These are phyloP conservation scores for Anguilla obscura DNA, from an alignment of 2,797 vertebrate genomes.

Conservation along the genomic window DNA sequence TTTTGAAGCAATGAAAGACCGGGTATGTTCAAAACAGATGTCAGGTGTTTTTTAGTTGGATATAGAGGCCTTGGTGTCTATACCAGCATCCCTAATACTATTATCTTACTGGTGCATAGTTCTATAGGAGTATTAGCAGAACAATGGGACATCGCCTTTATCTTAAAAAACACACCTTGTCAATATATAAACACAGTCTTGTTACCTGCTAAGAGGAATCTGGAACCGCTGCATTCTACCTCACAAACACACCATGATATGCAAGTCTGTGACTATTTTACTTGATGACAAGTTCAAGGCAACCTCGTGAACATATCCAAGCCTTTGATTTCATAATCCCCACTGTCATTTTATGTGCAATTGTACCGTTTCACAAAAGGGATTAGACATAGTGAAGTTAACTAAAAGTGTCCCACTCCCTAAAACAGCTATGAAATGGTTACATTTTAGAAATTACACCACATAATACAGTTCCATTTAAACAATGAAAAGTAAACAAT, in stretches of 20 bases:
- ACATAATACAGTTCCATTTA: neutral
- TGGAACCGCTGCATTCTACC: conserved; percentile 61
- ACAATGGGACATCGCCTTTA: conserved; percentile 62
- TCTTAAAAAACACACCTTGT: conserved; percentile 78
- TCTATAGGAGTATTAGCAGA: conserved; percentile 63
- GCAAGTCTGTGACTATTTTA: conserved; percentile 55
- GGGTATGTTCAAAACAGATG: conserved; percentile 68
- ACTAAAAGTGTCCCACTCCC: neutral
- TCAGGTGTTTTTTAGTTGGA: conserved; percentile 56
- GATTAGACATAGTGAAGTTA: conserved; percentile 23
- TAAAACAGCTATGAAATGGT: neutral
- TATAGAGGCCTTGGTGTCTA: conserved; percentile 66
- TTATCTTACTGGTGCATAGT: conserved; percentile 61
- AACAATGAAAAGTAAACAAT: neutral
- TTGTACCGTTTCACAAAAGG: conserved; percentile 45
- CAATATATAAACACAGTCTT: conserved; percentile 66
- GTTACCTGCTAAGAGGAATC: conserved; percentile 65
- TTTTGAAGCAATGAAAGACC: conserved; percentile 66
- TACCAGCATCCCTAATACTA: conserved; percentile 64
- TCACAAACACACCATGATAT: conserved; percentile 64
- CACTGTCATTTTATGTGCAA: conserved; percentile 62
- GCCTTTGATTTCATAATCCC: conserved; percentile 72
- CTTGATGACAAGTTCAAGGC: conserved; percentile 52
- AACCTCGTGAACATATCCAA: conserved; percentile 65
- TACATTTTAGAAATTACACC: neutral